Evolutionary conservation across 2,888 invertebrate species (phyloP).

Genomic region (Oxyteleia sp.): DNA sequence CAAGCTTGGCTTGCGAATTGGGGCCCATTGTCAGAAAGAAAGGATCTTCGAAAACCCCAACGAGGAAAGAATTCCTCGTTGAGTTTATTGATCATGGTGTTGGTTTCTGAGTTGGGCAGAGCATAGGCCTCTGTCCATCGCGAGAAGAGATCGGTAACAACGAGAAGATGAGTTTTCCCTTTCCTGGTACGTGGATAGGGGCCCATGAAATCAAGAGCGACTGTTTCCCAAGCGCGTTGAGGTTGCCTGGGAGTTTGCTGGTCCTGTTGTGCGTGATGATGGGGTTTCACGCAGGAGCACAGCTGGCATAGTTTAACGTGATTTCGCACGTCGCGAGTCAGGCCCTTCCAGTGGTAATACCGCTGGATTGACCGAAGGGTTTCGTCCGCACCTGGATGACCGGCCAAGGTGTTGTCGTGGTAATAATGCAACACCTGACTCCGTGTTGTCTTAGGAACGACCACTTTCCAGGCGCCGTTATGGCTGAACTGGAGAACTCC

Average conservation of each 20-base stretch:
- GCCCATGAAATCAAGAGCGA: slow-evolving; percentile 70
- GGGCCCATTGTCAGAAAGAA: slow-evolving; percentile 53
- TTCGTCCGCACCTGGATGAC: slow-evolving; percentile 75
- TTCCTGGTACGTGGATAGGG: slow-evolving; percentile 59
- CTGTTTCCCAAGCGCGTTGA: slow-evolving; percentile 27
- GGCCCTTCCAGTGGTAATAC: slow-evolving; percentile 51
- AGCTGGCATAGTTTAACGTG: slow-evolving; percentile 56
- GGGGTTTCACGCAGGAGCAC: slow-evolving; percentile 39
- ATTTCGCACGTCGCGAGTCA: slow-evolving; percentile 23
- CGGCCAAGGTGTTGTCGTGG: slow-evolving; percentile 58
- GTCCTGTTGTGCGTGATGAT: not conserved
- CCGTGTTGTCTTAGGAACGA: slow-evolving; percentile 6
- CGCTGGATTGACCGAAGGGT: slow-evolving; percentile 49
- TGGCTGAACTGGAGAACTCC: not conserved
- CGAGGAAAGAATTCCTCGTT: slow-evolving; percentile 40
- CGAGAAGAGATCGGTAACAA: slow-evolving; percentile 75
- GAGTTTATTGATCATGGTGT: slow-evolving; percentile 28
- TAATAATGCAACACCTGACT: slow-evolving; percentile 16
- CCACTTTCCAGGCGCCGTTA: not conserved
- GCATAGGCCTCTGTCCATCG: slow-evolving; percentile 76
- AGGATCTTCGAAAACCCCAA: slow-evolving; percentile 6
- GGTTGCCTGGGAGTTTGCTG: slow-evolving; percentile 19
- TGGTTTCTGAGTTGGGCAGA: slow-evolving; percentile 24
- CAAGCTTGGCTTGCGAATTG: slow-evolving; percentile 52
- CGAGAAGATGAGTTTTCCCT: slow-evolving; percentile 65